Base-by-base conservation (phyloP, 2,888 invertebrate genomes). In the Sclerodermus sp. region DNA sequence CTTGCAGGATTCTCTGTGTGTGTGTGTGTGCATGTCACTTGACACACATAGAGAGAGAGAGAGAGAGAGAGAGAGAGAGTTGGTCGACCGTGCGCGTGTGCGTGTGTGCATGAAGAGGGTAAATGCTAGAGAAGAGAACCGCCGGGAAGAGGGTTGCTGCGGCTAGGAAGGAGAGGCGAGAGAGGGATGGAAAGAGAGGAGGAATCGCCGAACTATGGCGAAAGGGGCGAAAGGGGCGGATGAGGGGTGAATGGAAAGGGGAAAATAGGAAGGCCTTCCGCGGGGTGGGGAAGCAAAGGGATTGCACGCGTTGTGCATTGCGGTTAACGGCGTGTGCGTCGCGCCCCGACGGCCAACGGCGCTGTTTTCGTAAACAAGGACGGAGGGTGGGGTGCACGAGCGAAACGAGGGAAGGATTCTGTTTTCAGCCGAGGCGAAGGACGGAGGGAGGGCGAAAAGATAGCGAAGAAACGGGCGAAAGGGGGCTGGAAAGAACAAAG, bases 301-400 rank as follows among this genome's bases (percentile, higher is more conserved):
- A 46, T 47, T 70, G 70, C 68, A 73, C 68, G 73, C 73, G 73
- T 70, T 73, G 68, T 73, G 74, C 73, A 73, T 68, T 70, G 71
- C 68, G 73, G 74, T 74, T 72, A 70, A 71, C 71, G 68, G 69
- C 68, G 72, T 70, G 16, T 59, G 73, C 73, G 74, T 73, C 74
- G 74, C 72, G 70, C 67, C 71, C 67, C 70, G 71, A 70, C 68
- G 71, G 68, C 64, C 71, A 68, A 71, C 69, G 66, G 63, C 63
- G 63, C 51, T 63, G 63, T 58, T 66, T 72, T 69, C 66, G 66
- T 70, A 69, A 65, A 69, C 59, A 66, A 55, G 62, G 68, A 64
- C 62, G 63, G 58, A 60, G 64, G 64, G 62, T 58, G 63, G 62
- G 55, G 57, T 53, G 56, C 58, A 47, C 52, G 51, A 49, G 48